Evolutionary conservation across 2,113 vertebrate species (phyloP).

Genomic region (Tursiops truncatus): DNA sequence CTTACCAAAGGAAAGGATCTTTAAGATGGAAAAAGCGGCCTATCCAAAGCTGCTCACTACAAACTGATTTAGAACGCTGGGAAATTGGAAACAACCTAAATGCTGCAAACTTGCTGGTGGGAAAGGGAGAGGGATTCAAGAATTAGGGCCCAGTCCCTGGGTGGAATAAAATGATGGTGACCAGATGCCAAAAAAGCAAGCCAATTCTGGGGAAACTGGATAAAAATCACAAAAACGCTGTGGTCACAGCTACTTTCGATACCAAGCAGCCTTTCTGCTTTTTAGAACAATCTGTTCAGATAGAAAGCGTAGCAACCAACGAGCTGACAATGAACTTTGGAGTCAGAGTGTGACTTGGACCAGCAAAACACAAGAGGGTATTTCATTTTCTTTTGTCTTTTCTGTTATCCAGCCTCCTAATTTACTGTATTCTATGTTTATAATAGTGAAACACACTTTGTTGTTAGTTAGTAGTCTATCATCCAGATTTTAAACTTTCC

Average conservation of each 20-base stretch:
- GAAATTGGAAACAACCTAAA: background rate
- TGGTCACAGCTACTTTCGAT: background rate
- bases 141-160: background rate
- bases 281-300: background rate
- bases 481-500: background rate
- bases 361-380: accelerated
- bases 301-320: background rate
- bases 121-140: background rate
- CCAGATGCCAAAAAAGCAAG: too few relatives aligned
- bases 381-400: background rate
- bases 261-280: background rate
- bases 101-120: background rate
- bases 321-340: accelerated
- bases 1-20: background rate
- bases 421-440: background rate
- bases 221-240: background rate
- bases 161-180: background rate
- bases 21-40: background rate
- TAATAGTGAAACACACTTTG: background rate
- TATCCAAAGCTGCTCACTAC: background rate
- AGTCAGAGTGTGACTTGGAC: too few relatives aligned
- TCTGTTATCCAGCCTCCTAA: background rate
- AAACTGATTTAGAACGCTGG: background rate
- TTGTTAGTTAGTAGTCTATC: background rate
- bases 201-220: background rate